phyloP scores from a whole-genome alignment of 2,888 invertebrate genomes.

The Pilophorus perplexus region DNA sequence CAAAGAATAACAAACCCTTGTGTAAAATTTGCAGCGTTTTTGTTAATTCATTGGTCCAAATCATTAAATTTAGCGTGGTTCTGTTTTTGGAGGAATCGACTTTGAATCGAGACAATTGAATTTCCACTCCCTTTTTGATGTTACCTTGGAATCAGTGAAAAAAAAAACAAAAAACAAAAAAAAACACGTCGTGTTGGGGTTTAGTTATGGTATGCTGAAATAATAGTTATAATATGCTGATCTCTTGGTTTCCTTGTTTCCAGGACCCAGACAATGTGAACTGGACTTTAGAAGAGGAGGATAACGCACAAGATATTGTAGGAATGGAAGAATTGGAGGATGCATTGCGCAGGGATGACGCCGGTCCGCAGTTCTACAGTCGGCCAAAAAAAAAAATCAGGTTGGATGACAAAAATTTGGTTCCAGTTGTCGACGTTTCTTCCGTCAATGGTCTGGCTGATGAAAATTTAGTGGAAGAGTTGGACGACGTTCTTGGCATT shows the following conservation, averaged over 20 bases:
- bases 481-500: background rate
- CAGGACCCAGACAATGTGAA: constrained; percentile 5
- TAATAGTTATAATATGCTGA: constrained; percentile 9
- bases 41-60: too few species aligned
- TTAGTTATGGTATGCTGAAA: constrained; percentile 14
- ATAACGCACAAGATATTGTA: constrained; percentile 5
- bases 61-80: background rate
- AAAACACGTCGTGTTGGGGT: background rate
- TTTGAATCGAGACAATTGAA: background rate
- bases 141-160: constrained; percentile 8
- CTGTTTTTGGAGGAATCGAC: constrained; percentile 6
- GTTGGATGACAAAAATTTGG: background rate
- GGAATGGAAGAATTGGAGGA: constrained; percentile 11
- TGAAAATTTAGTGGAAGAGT: background rate
- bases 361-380: background rate
- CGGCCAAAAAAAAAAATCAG: background rate
- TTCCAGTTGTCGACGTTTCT: background rate
- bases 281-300: constrained; percentile 10
- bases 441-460: constrained; percentile 1
- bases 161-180: too few species aligned
- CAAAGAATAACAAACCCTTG: too few species aligned
- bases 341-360: background rate
- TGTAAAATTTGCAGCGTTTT: too few species aligned
- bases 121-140: background rate
- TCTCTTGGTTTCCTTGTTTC: constrained; percentile 3